phyloP scores from a whole-genome alignment of 2,888 invertebrate species.

The Nymphalis polychloros region DNA sequence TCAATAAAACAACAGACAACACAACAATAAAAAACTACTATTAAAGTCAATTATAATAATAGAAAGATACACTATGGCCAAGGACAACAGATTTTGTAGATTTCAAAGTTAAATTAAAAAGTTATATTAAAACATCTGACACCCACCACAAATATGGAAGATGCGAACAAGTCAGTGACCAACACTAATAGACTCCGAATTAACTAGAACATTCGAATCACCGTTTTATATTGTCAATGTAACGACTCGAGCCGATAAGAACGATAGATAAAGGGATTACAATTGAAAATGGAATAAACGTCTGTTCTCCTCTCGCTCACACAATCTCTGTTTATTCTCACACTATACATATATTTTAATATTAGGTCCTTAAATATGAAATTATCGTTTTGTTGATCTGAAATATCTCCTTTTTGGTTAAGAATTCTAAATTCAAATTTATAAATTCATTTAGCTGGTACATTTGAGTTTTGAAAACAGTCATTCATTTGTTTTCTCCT shows the following conservation, averaged over 20 bases:
- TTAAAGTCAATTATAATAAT: too few species aligned
- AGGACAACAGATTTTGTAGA: too few species aligned
- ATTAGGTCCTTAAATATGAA: too few species aligned
- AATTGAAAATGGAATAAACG: not conserved
- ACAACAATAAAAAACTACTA: too few species aligned
- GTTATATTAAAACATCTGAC: slow-evolving; percentile 36
- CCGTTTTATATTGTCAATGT: slow-evolving; percentile 69
- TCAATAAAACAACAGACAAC: too few species aligned
- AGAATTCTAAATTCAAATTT: too few species aligned
- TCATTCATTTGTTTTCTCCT: too few species aligned
- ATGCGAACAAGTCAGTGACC: slow-evolving; percentile 48
- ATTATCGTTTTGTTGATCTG: too few species aligned
- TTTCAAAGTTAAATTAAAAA: not conserved
- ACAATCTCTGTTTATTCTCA: not conserved
- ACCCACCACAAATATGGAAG: slow-evolving; percentile 51
- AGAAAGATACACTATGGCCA: too few species aligned
- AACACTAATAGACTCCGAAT: slow-evolving; percentile 70
- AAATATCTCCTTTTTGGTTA: too few species aligned
- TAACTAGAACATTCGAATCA: slow-evolving; percentile 69
- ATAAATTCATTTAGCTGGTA: too few species aligned
- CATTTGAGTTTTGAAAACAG: too few species aligned
- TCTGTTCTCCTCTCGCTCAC: not conserved
- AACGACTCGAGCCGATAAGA: slow-evolving; percentile 50
- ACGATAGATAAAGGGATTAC: slow-evolving; percentile 31
- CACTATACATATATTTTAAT: not conserved